Base-by-base conservation (phyloP, 2,888 invertebrate species). In the Clusia tigrina region DNA sequence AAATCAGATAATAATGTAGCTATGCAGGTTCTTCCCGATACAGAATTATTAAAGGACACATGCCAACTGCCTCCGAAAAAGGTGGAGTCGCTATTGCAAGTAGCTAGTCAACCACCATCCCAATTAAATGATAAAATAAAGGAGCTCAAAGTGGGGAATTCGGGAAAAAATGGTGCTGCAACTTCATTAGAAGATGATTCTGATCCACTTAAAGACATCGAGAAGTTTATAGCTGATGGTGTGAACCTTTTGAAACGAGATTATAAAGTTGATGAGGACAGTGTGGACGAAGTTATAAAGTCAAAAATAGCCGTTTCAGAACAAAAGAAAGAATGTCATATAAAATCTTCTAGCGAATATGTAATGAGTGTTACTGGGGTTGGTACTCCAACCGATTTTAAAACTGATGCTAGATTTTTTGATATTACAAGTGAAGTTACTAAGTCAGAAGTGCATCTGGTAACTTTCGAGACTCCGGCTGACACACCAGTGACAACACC, bases 161-260 rank as follows among this genome's bases (percentile, higher is more conserved):
- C 53, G 6, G 1, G 17, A 6, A 22, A 42, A 63, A 12, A 42
- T n/a, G 24, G 57, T 12, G 51, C 61, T 12, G 56, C 46, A 32
- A 22, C 25, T 20, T 22, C 60, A 32, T 17, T 58, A 1, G 69
- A 71, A 20, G 78, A 80, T 46, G 68, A 71, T 2, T 71, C 76
- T 1, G 78, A 82, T 69, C 78, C 81, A 0, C 69, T 82, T 1
- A 77, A 77, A 42, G 82, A 82, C 58, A 82, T 82, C 55, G 81
- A 78, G 54, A 81, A 82, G 52, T 82, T 82, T 60, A 81, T 82
- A 3, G 81, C 78, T 59, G 80, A 78, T 54, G 81, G 81, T 26
- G 81, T 80, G 1, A 82, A 80, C 69, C 68, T 82, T 10, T 69
- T 82, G 1, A 81, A 81, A 54, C 75, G 77, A 1, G 78, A 75